Conservation (phyloP, 2,888 invertebrate species). For the Pegoplata infirma region DNA sequence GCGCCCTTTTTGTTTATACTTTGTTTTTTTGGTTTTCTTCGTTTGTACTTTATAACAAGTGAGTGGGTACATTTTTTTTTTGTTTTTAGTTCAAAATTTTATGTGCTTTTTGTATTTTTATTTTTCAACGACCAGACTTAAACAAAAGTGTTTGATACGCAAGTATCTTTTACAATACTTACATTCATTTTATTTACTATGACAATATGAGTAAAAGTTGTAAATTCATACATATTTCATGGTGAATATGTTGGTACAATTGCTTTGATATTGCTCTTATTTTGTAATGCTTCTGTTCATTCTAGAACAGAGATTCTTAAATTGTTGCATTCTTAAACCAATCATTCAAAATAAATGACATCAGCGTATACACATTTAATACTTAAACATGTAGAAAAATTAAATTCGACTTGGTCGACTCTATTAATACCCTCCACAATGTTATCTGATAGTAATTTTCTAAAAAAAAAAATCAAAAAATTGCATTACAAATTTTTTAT, state of each 20-base stretch:
- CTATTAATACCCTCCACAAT: too few relatives aligned
- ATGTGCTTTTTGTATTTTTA: neutral
- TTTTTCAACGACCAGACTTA: neutral
- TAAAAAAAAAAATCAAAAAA: too few relatives aligned
- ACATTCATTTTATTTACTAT: neutral
- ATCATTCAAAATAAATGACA: too few relatives aligned
- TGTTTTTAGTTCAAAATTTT: too few relatives aligned
- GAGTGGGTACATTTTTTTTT: neutral
- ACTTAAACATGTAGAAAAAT: too few relatives aligned
- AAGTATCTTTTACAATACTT: neutral
- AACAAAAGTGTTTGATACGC: neutral
- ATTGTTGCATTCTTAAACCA: too few relatives aligned
- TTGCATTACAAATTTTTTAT: too few relatives aligned
- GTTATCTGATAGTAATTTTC: too few relatives aligned
- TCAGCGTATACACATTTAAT: too few relatives aligned
- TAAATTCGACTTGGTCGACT: too few relatives aligned
- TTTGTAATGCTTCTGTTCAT: neutral
- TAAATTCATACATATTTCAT: neutral
- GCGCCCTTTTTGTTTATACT: slow-evolving; percentile 57
- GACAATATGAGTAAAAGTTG: neutral
- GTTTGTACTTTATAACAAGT: neutral
- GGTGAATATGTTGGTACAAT: neutral
- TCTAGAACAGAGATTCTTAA: neutral
- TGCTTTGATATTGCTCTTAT: neutral
- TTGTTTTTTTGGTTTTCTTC: slow-evolving; percentile 19